Evolutionary conservation across 2,113 vertebrate genomes (phyloP).

Genomic region (Malurus cyaneus): DNA sequence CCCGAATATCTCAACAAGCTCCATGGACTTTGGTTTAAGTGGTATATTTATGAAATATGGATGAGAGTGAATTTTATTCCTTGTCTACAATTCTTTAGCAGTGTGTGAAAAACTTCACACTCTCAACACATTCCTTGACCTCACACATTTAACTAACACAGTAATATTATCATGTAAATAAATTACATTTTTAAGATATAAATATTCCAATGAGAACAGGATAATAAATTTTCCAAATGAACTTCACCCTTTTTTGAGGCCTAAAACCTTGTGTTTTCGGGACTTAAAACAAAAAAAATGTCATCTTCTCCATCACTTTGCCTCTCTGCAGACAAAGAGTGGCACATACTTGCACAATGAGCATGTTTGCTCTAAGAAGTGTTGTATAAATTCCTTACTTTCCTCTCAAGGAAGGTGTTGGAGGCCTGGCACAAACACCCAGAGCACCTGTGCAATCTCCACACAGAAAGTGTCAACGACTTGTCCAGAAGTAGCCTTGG

Average conservation of each 20-base stretch:
- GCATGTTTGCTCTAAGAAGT: neutral
- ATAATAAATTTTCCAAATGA: neutral
- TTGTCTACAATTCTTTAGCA: neutral
- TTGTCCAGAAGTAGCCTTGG: neutral
- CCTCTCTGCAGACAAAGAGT: neutral
- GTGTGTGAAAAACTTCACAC: neutral
- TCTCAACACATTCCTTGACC: neutral
- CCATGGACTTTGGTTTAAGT: neutral
- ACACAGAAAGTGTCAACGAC: neutral
- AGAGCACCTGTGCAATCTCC: neutral
- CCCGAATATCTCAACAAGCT: neutral
- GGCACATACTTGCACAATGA: fast-evolving
- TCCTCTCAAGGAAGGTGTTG: neutral
- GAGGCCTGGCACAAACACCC: neutral
- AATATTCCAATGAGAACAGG: neutral
- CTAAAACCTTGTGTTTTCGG: neutral
- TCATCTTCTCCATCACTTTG: neutral
- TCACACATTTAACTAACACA: neutral
- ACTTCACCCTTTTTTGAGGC: neutral
- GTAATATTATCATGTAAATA: neutral
- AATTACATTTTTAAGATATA: neutral
- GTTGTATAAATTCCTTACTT: neutral
- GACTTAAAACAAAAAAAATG: neutral
- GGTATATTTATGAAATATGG: neutral
- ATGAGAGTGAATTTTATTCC: neutral